Evolutionary conservation across 2,797 vertebrate genomes (phyloP).

Genomic region (Echeneis naucrates): DNA sequence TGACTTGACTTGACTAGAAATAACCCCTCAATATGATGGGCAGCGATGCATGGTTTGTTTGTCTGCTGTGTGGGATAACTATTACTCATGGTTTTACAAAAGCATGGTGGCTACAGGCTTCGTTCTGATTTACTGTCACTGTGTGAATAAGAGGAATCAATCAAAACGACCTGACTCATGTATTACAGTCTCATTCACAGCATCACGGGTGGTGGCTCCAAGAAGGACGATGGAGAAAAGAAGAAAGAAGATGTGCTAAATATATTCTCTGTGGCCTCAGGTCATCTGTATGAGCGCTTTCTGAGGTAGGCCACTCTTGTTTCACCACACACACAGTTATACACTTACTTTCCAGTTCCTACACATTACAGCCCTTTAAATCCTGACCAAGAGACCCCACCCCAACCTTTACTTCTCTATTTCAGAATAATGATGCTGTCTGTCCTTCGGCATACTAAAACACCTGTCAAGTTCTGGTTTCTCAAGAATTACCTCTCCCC

Average conservation of each 20-base stretch:
- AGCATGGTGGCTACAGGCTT: constrained; percentile 31
- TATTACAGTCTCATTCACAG: constrained; percentile 75
- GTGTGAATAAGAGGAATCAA: constrained; percentile 30
- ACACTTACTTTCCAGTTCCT: background rate
- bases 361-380: constrained; percentile 14
- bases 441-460: constrained; percentile 92
- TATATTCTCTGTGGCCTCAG: constrained; percentile 97
- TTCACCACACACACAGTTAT: constrained; percentile 15
- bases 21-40: constrained; percentile 22
- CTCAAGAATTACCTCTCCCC: constrained; percentile 98
- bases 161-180: constrained; percentile 33
- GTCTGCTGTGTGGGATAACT: constrained; percentile 28
- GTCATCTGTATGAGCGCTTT: constrained; percentile 97
- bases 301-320: constrained; percentile 86
- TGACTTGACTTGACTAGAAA: too few relatives aligned
- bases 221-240: constrained; percentile 79
- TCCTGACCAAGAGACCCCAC: constrained; percentile 17
- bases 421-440: constrained; percentile 99
- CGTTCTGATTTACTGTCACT: constrained; percentile 46
- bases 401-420: constrained; percentile 37
- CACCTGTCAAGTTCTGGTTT: constrained; percentile 98
- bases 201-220: constrained; percentile 85
- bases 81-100: constrained; percentile 28
- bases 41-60: constrained; percentile 58
- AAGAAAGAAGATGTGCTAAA: constrained; percentile 90